phyloP scores from a whole-genome alignment of 2,113 vertebrate species.

The Chinchilla lanigera region DNA sequence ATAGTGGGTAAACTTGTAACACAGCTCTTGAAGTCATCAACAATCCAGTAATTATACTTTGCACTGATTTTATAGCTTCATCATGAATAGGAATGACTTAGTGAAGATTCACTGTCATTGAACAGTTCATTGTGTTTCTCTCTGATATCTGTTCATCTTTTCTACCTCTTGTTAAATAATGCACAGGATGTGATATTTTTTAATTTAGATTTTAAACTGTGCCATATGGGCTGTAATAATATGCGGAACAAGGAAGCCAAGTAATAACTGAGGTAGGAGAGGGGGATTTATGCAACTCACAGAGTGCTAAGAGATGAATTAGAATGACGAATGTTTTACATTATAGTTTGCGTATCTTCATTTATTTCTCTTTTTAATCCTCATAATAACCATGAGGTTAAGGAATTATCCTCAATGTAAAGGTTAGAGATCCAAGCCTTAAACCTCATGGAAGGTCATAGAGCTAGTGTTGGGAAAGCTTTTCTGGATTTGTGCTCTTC shows the following conservation, averaged over 20 bases:
- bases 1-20: neutral
- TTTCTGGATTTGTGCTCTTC: neutral
- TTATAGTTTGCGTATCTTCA: neutral
- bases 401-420: neutral
- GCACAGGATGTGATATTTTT: neutral
- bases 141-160: slow-evolving; percentile 6
- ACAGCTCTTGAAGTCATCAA: neutral
- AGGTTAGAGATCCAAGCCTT: neutral
- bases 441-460: neutral
- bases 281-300: neutral
- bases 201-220: slow-evolving; percentile 3
- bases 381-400: neutral
- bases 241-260: neutral
- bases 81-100: slow-evolving; percentile 6
- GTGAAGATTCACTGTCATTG: neutral
- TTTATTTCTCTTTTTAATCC: neutral
- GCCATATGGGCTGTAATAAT: neutral
- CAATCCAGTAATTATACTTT: neutral
- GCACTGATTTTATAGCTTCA: slow-evolving; percentile 12
- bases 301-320: neutral
- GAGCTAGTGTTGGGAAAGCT: neutral
- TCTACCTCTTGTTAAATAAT: neutral
- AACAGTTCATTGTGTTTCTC: slow-evolving; percentile 30
- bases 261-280: neutral
- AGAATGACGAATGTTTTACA: neutral